Evolutionary conservation across 2,113 vertebrate species (phyloP).

Genomic region (Nestor notabilis): DNA sequence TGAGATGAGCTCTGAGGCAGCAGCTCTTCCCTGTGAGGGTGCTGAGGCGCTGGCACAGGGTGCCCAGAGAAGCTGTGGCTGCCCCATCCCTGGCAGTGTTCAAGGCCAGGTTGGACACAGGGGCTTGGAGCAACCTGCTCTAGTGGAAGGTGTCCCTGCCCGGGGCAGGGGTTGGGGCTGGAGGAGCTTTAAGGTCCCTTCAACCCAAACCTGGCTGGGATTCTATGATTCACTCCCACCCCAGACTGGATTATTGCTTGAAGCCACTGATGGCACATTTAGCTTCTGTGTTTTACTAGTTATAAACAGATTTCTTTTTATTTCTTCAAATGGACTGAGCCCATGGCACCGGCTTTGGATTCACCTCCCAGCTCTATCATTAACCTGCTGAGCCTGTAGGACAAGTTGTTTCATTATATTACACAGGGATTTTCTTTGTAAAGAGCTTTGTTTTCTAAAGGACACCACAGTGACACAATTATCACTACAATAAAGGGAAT

Average conservation of each 20-base stretch:
- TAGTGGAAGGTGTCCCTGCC: too few relatives aligned
- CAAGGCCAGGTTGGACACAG: too few relatives aligned
- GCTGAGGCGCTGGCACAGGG: too few relatives aligned
- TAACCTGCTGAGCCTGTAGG: background rate
- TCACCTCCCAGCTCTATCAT: background rate
- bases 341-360: background rate
- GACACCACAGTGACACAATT: background rate
- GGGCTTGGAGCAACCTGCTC: too few relatives aligned
- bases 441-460: background rate
- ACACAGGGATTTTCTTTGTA: background rate
- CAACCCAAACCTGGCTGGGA: background rate
- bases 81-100: too few relatives aligned
- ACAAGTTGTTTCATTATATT: background rate
- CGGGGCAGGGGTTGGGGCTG: too few relatives aligned
- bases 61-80: too few relatives aligned
- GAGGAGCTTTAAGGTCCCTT: too few relatives aligned
- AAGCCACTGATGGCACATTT: background rate
- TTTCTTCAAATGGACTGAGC: background rate
- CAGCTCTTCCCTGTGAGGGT: too few relatives aligned
- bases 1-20: too few relatives aligned
- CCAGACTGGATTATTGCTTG: background rate
- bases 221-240: background rate
- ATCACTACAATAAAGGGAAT: background rate
- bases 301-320: background rate
- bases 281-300: background rate